Evolutionary conservation across 2,888 invertebrate genomes (phyloP), one percentile per base, ranked within the genome.

Genomic region (Himalopsyche japonica): DNA sequence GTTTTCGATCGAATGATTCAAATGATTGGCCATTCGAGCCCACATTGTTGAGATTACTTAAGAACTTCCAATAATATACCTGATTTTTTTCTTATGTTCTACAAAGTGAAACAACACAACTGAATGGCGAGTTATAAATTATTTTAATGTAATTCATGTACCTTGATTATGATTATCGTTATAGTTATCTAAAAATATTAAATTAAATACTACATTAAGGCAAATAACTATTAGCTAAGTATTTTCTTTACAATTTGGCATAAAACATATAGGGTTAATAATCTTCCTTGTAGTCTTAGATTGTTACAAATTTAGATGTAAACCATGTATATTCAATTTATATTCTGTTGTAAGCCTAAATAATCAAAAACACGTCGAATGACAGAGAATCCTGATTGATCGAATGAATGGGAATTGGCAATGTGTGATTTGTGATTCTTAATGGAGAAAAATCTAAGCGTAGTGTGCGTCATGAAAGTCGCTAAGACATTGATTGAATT

Each of bases 181-280:
- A 81, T 82, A 30, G 48, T 34, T 77, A 76, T 82, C n/a, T 43
- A 82, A 34, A 57, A 49, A 78, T 70, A 57, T 57, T 57, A 20
- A 82, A 57, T 48, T 49, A 64, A 82, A 76, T 83, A 76, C 48
- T 76, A 27, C n/a, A 7, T n/a, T 83, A 83, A 83, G 83, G 20
- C 81, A 48, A 80, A 77, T 80, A 80, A 83, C 83, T 83, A 83
- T 83, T 83, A 83, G 78, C 24, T 83, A 76, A 83, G 77, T 57
- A 49, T 34, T 80, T 76, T 80, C 57, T 83, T 32, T 57, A 79
- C 43, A 49, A 47, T 76, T 80, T 48, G 24, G 79, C 82, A 30
- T 79, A 82, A 79, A 70, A 47, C 48, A 47, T 32, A 32, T 12
- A 30, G 76, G 70, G 24, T 76, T 70, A 64, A 24, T 37, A 81